phyloP scores from a whole-genome alignment of 2,888 invertebrate species.

The Melanostoma scalare region DNA sequence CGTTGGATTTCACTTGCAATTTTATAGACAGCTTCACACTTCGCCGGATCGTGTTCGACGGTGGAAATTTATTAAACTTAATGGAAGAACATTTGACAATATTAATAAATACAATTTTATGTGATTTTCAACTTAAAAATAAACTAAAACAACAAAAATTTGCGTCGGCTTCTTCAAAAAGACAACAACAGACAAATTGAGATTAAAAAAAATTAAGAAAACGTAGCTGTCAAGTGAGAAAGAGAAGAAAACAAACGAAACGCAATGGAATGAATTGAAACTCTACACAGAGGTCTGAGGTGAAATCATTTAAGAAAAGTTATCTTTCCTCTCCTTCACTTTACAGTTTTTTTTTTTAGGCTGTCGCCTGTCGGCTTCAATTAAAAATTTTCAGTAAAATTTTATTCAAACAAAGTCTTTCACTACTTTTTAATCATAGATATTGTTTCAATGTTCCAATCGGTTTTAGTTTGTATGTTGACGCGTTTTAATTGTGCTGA shows the following conservation, averaged over 20 bases:
- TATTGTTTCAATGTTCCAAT: too few relatives aligned
- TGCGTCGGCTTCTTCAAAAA: slow-evolving; percentile 13
- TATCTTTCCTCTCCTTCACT: too few relatives aligned
- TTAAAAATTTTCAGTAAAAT: too few relatives aligned
- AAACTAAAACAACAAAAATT: slow-evolving; percentile 31
- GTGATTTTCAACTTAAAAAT: slow-evolving; percentile 3
- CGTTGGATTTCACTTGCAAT: not conserved
- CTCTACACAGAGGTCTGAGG: slow-evolving; percentile 17
- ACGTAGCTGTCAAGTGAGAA: slow-evolving; percentile 15
- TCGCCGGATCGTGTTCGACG: not conserved
- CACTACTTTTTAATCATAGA: too few relatives aligned
- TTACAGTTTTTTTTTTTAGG: too few relatives aligned
- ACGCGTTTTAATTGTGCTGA: too few relatives aligned
- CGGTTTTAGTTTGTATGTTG: too few relatives aligned
- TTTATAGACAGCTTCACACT: slow-evolving; percentile 14
- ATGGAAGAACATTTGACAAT: slow-evolving; percentile 21
- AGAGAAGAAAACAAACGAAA: not conserved
- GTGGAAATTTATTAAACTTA: slow-evolving; percentile 1
- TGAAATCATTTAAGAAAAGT: not conserved
- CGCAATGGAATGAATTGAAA: slow-evolving; percentile 1
- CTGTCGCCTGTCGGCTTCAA: too few relatives aligned
- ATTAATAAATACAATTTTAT: not conserved
- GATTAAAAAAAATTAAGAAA: slow-evolving; percentile 12
- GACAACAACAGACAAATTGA: slow-evolving; percentile 18
- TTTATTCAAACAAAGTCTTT: too few relatives aligned